Evolutionary conservation across 2,888 invertebrate genomes (phyloP), one percentile per base, ranked within the genome.

Genomic region (Eumacrocentrus americanus): DNA sequence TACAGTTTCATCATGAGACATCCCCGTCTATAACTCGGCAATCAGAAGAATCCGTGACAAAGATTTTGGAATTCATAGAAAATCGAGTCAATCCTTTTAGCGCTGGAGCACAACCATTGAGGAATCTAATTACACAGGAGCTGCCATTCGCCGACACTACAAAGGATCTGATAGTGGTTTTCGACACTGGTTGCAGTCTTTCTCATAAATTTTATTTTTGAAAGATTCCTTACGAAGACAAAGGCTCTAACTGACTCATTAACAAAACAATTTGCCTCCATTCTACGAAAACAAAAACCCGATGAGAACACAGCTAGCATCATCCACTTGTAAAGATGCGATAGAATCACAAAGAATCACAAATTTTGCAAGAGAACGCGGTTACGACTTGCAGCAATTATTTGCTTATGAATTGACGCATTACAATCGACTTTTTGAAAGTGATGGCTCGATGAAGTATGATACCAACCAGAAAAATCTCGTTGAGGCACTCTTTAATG

Each of bases 11-110:
- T 29, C 42, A 18, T 44, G 44, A 46, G 23, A 7, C 11, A 20
- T 44, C 44, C 18, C 6, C 6, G 1, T 29, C 44, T 16, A 34
- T 20, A 14, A 54, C 44, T 16, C 12, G 44, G n/a, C 20, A 34
- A 6, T 48, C 56, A n/a, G 63, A 63, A 47, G 2, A 23, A 25
- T 23, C 42, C 35, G 47, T 61, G 0, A 18, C 42, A 18, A 55
- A 46, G 18, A 52, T 63, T 7, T 12, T 54, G 1, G 1, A 35
- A 29, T 60, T 22, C 18, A 42, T 63, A 11, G 22, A 25, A 1
- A 20, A 44, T 11, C 25, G 44, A n/a, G 35, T 46, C 1, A 54
- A 54, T 20, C 34, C 54, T 5, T 54, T 54, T 12, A 18, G 2
- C 29, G 18, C 44, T 20, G 23, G 12, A 7, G 16, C 16, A 6